phyloP scores from a whole-genome alignment of 2,797 vertebrate genomes.

The Buphagus erythrorhynchus region DNA sequence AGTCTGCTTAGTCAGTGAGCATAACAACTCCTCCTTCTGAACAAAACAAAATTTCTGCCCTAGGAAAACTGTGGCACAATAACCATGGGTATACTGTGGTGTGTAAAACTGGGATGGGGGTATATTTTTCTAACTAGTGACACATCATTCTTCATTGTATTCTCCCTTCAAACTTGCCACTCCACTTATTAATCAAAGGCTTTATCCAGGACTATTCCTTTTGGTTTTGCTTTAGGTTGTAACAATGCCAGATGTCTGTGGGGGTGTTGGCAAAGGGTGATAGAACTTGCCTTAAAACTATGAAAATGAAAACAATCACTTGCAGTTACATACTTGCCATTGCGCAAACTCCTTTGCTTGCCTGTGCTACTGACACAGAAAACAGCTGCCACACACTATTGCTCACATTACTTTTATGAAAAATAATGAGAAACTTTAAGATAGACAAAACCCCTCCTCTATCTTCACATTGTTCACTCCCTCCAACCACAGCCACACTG shows the following conservation, averaged over 20 bases:
- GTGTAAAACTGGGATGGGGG: neutral
- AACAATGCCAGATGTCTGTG: neutral
- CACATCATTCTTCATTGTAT: neutral
- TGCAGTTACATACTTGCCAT: neutral
- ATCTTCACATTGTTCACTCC: neutral
- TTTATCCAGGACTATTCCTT: neutral
- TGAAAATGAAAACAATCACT: neutral
- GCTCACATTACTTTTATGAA: neutral
- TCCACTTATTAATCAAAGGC: neutral
- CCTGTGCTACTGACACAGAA: neutral
- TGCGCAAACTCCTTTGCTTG: accelerated
- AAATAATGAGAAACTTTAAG: neutral
- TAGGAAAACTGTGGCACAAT: neutral
- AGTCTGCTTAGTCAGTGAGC: neutral
- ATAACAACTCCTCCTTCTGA: neutral
- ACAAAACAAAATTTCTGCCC: neutral
- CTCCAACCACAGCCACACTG: neutral
- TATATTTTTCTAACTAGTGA: neutral
- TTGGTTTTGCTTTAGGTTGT: neutral
- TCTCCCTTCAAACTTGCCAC: neutral
- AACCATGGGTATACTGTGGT: neutral
- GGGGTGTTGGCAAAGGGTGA: neutral
- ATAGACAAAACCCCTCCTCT: neutral
- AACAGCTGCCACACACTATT: neutral
- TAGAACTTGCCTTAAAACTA: neutral